A percentile compares a stretch with the other conserved stretches of the same genome.
phyloP scores from a whole-genome alignment of 2,888 invertebrate genomes.

The Glyphotaelius pellucidus region DNA sequence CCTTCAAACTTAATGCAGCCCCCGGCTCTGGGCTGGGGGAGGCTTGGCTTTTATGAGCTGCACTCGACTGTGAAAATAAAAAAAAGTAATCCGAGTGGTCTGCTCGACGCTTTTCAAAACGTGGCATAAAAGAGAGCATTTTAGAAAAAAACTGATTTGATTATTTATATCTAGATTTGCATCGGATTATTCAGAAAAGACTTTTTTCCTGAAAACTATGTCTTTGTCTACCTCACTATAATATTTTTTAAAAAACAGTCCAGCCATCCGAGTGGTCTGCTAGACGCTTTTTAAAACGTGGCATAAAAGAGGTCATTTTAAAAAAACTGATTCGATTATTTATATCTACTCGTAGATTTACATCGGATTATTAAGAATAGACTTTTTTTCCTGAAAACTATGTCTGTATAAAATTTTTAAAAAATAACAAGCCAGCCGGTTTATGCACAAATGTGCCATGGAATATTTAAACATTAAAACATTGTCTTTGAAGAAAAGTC shows the following conservation, averaged over 20 bases:
- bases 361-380: too few species aligned
- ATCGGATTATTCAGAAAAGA: neutral
- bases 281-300: too few species aligned
- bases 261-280: neutral
- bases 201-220: neutral
- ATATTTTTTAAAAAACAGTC: neutral
- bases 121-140: neutral
- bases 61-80: constrained; percentile 27
- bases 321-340: too few species aligned
- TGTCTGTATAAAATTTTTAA: too few species aligned
- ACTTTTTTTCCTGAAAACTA: too few species aligned
- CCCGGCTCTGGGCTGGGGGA: neutral
- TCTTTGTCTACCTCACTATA: neutral
- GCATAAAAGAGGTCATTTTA: too few species aligned
- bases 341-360: too few species aligned
- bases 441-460: neutral
- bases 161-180: neutral
- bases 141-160: neutral
- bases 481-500: neutral
- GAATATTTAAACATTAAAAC: neutral
- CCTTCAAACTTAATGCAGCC: constrained; percentile 19
- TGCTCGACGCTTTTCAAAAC: neutral
- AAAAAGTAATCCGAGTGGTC: neutral
- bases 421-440: neutral
- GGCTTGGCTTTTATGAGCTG: constrained; percentile 23